A percentile compares a stretch with the other conserved stretches of the same genome.
Conservation (phyloP, 1,140 invertebrate species). For the Drosophila insularis region DNA sequence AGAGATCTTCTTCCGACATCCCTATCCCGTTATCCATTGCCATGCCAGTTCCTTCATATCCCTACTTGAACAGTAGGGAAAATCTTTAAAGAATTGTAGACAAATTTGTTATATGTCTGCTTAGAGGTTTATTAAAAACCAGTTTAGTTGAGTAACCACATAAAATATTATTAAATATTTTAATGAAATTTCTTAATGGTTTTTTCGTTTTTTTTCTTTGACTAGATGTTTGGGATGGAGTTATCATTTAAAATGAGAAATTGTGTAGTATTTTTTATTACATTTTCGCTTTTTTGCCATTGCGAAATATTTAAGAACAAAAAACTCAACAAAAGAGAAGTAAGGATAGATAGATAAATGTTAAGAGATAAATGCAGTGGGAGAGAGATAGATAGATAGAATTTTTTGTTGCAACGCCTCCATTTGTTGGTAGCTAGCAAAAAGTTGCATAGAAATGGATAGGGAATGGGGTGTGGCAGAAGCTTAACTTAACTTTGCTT, state of each 20-base stretch:
- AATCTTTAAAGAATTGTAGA: not conserved
- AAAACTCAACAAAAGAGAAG: not conserved
- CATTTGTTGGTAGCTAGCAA: slow-evolving; percentile 55
- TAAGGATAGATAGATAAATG: slow-evolving; percentile 6
- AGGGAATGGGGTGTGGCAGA: slow-evolving; percentile 22
- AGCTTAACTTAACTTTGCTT: slow-evolving; percentile 82
- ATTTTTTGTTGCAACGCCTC: slow-evolving; percentile 67
- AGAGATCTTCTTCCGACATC: slow-evolving; percentile 67
- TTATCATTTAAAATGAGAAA: too few relatives aligned
- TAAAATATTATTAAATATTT: not conserved
- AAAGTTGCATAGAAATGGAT: slow-evolving; percentile 54
- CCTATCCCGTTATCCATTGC: slow-evolving; percentile 25
- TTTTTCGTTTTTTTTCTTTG: too few relatives aligned
- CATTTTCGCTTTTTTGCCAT: slow-evolving; percentile 36
- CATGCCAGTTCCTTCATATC: slow-evolving; percentile 2
- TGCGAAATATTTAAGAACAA: slow-evolving; percentile 60
- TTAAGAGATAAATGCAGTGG: slow-evolving; percentile 22
- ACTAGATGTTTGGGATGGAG: not conserved
- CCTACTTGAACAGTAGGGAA: not conserved
- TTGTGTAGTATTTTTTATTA: too few relatives aligned
- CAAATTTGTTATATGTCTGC: not conserved
- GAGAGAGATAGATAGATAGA: slow-evolving; percentile 17
- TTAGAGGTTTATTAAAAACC: not conserved
- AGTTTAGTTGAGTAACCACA: not conserved
- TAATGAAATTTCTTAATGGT: not conserved